Base-by-base conservation (phyloP, 2,888 invertebrate species). In the Neoitamus cyanurus region DNA sequence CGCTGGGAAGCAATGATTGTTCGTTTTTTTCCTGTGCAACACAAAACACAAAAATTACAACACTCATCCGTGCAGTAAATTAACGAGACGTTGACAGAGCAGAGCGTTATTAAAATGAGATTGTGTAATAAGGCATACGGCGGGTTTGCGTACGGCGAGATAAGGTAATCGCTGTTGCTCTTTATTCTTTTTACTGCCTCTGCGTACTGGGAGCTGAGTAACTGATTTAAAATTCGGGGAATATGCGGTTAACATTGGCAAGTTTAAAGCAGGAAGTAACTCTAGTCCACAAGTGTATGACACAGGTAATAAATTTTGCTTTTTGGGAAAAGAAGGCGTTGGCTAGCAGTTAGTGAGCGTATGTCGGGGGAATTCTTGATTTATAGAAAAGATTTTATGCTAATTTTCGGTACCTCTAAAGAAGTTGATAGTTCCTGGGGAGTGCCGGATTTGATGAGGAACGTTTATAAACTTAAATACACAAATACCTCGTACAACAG, bases 21-120 rank as follows among this genome's bases (percentile, higher is more conserved):
- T 42, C 4, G 6, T 46, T 46, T 25, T 58, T 58, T 58, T 25
- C 11, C 58, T 9, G 25, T 5, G 58, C 1, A 58, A 58, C 9
- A 20, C 58, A 58, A 58, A 70, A 70, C 9, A 73, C 11, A 73
- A 73, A 73, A 73, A 73, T 73, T 73, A 73, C 73, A 36, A 34
- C 73, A 73, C 31, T 15, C 36, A 34, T 36, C 36, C 31, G 73
- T 73, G 36, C 73, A 73, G 37, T 73, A 73, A 73, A 73, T 73
- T 73, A 73, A 73, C 34, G 11, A 73, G 73, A 73, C 20, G 73
- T 36, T 73, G 73, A 73, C 73, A 73, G 73, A 58, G 58, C 58
- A 25, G 58, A 73, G 73, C 20, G 15, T 73, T 73, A 73, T 73
- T 73, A 36, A 36, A 31, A 36, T 36, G 25, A 73, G 34, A 73